Percentiles rank a stretch among this genome's conserved stretches.
phyloP scores from a whole-genome alignment of 2,797 vertebrate species.

The Muraenolepis orangiensis region DNA sequence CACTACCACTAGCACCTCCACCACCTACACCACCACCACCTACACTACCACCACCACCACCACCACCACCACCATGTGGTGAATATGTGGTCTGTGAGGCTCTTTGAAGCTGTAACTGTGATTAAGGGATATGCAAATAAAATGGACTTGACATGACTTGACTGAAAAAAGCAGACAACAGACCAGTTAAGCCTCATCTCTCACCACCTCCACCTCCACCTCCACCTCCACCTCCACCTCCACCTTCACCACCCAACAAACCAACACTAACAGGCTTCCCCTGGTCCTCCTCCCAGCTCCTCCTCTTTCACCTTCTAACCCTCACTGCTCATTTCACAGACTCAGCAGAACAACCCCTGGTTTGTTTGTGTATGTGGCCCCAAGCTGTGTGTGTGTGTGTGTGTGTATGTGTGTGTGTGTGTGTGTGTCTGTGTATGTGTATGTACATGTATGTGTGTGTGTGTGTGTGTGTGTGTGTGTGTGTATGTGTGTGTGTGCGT shows the following conservation, averaged over 20 bases:
- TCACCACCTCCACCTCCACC: neutral
- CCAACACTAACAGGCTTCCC: too few relatives aligned
- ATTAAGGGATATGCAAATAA: too few relatives aligned
- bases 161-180: neutral
- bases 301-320: conserved; percentile 13
- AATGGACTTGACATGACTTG: too few relatives aligned
- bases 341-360: conserved; percentile 28
- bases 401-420: conserved; percentile 12
- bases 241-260: neutral
- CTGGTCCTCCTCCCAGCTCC: neutral
- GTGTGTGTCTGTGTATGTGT: neutral
- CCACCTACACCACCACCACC: too few relatives aligned
- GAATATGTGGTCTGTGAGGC: too few relatives aligned
- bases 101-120: too few relatives aligned
- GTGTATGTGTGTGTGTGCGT: conserved; percentile 5
- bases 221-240: conserved; percentile 10
- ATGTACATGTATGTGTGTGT: neutral
- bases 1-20: too few relatives aligned
- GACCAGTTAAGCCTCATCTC: neutral
- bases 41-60: too few relatives aligned
- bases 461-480: neutral
- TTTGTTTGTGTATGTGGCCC: conserved; percentile 31
- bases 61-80: too few relatives aligned
- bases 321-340: conserved; percentile 31
- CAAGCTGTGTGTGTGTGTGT: conserved; percentile 5